Percentiles rank a stretch among this genome's conserved stretches.
Conservation (phyloP, 2,797 vertebrate species). For the Dendrocincla fuliginosa region DNA sequence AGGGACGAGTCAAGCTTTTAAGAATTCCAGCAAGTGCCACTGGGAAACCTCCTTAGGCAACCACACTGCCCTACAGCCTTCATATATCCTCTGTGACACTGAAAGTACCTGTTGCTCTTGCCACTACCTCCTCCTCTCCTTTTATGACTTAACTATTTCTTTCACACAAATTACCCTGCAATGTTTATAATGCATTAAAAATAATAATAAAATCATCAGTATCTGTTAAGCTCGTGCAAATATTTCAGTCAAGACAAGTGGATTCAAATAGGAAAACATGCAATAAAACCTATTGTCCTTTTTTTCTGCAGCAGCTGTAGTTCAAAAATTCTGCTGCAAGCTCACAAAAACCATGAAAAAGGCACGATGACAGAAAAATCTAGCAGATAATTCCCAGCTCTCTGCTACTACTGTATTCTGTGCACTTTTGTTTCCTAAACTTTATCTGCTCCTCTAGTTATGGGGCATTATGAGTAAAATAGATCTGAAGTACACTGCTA, state of each 20-base stretch:
- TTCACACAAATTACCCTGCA: not conserved
- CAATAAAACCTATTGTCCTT: not conserved
- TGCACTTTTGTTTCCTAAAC: not conserved
- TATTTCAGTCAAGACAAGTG: not conserved
- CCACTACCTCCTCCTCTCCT: not conserved
- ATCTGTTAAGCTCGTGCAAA: not conserved
- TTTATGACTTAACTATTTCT: not conserved
- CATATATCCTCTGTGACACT: not conserved
- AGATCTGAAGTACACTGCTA: not conserved
- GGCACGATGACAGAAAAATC: fast-evolving
- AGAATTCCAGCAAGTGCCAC: not conserved
- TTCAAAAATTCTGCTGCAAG: not conserved
- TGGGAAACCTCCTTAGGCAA: not conserved
- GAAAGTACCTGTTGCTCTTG: not conserved
- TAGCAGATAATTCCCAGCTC: not conserved
- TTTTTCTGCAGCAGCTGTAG: not conserved
- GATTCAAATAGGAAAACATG: not conserved
- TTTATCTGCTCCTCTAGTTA: not conserved
- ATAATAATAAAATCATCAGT: not conserved
- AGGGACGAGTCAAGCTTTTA: not conserved
- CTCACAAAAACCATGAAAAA: not conserved
- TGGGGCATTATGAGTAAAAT: fast-evolving
- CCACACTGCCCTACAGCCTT: not conserved
- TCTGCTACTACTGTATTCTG: not conserved
- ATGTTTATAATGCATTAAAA: not conserved